These are phyloP conservation scores for Bombus waltoni DNA, from an alignment of 1,140 invertebrate genomes.

Conservation along the genomic window DNA sequence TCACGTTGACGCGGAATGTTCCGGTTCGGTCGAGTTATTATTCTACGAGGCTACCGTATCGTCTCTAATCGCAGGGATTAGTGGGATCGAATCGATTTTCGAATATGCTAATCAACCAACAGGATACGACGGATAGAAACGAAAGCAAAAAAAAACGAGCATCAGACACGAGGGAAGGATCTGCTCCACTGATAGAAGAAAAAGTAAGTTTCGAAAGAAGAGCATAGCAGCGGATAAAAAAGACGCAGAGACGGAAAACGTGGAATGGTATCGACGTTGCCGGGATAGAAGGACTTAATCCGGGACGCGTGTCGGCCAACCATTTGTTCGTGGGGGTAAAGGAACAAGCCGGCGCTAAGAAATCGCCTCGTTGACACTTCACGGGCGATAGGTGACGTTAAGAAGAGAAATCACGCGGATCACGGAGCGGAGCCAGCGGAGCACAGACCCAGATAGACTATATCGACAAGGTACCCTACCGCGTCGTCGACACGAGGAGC, in stretches of 20 bases:
- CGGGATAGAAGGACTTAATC: slow-evolving; percentile 44
- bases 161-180: too few relatives aligned
- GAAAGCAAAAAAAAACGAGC: neutral
- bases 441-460: slow-evolving; percentile 58
- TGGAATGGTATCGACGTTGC: slow-evolving; percentile 4
- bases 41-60: neutral
- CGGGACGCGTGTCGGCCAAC: slow-evolving; percentile 55
- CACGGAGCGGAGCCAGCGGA: slow-evolving; percentile 43
- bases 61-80: slow-evolving; percentile 22
- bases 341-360: slow-evolving; percentile 53
- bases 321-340: slow-evolving; percentile 56
- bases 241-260: neutral
- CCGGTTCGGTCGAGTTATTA: slow-evolving; percentile 37
- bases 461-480: slow-evolving; percentile 69
- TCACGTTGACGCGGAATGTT: slow-evolving; percentile 39
- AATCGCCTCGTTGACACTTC: slow-evolving; percentile 62
- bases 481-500: slow-evolving; percentile 66
- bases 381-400: slow-evolving; percentile 51
- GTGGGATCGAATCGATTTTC: slow-evolving; percentile 23
- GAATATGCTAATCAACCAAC: neutral
- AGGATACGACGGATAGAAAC: neutral
- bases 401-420: slow-evolving; percentile 66
- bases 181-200: neutral
- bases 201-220: neutral
- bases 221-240: neutral